phyloP scores from a whole-genome alignment of 2,113 vertebrate genomes.

The Ciconia maguari region DNA sequence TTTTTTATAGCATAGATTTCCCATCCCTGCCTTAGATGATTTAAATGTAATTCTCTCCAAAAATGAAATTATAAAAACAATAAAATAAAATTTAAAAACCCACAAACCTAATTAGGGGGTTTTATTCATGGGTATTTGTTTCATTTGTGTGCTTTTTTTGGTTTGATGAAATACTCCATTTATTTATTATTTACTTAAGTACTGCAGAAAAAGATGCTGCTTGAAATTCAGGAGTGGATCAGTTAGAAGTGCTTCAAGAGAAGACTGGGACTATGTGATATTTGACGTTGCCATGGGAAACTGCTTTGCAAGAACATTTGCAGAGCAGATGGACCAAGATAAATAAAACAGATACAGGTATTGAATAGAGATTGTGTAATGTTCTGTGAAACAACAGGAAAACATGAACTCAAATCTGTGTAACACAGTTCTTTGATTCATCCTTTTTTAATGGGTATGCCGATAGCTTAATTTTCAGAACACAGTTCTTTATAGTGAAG shows the following conservation, averaged over 20 bases:
- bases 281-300: constrained; percentile 73
- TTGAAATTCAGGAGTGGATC: constrained; percentile 24
- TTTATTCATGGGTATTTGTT: neutral
- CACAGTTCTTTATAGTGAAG: neutral
- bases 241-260: neutral
- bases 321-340: constrained; percentile 69
- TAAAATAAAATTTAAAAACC: neutral
- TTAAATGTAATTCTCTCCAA: neutral
- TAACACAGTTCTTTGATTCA: neutral
- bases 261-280: constrained; percentile 37
- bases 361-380: constrained; percentile 41
- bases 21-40: neutral
- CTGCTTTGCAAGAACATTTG: constrained; percentile 64
- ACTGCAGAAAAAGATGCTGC: neutral
- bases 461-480: neutral
- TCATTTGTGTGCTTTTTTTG: neutral
- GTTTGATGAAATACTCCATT: neutral
- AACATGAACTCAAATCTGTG: neutral
- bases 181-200: neutral
- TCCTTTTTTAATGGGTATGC: neutral
- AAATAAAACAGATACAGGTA: constrained; percentile 72
- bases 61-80: neutral
- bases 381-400: constrained; percentile 48
- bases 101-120: neutral
- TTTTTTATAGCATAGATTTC: neutral